Evolutionary conservation across 2,113 vertebrate species (phyloP).

Genomic region (Onychostoma macrolepis): DNA sequence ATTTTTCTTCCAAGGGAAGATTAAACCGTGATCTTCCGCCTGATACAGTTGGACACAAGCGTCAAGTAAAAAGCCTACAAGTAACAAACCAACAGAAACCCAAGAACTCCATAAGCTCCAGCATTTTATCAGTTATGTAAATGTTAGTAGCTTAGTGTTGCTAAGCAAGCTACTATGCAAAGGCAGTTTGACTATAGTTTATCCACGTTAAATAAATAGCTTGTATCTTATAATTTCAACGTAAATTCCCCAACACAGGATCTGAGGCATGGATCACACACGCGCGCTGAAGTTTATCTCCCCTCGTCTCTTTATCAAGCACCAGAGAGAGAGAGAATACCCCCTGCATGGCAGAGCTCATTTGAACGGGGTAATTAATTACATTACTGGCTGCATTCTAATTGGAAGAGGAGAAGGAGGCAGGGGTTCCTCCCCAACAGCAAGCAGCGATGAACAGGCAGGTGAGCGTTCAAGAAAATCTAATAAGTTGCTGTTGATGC

Average conservation of each 20-base stretch:
- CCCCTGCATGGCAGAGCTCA: slow-evolving; percentile 57
- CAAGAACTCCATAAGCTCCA: background rate
- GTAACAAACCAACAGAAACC: background rate
- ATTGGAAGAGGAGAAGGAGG: slow-evolving; percentile 50
- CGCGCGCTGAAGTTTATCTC: background rate
- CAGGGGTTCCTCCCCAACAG: slow-evolving; percentile 52
- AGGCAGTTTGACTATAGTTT: background rate
- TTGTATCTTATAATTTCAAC: background rate
- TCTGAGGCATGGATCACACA: background rate
- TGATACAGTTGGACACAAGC: background rate
- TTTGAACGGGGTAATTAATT: slow-evolving; percentile 68
- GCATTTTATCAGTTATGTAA: background rate
- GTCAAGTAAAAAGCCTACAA: background rate
- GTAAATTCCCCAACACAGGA: background rate
- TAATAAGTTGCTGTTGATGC: slow-evolving; percentile 60
- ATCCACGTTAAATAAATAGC: background rate
- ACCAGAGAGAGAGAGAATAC: slow-evolving; percentile 44
- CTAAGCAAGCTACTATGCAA: background rate
- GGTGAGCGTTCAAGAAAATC: slow-evolving; percentile 64
- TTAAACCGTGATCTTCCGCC: background rate
- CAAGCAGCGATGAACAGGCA: slow-evolving; percentile 49
- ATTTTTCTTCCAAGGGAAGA: background rate
- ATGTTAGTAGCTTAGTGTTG: background rate
- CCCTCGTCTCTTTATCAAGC: slow-evolving; percentile 55
- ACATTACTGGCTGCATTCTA: slow-evolving; percentile 61